Percentiles rank a stretch among this genome's conserved stretches.
These are phyloP conservation scores for Trypoxylon attenuatum DNA, from an alignment of 2,888 invertebrate genomes.

Conservation along the genomic window DNA sequence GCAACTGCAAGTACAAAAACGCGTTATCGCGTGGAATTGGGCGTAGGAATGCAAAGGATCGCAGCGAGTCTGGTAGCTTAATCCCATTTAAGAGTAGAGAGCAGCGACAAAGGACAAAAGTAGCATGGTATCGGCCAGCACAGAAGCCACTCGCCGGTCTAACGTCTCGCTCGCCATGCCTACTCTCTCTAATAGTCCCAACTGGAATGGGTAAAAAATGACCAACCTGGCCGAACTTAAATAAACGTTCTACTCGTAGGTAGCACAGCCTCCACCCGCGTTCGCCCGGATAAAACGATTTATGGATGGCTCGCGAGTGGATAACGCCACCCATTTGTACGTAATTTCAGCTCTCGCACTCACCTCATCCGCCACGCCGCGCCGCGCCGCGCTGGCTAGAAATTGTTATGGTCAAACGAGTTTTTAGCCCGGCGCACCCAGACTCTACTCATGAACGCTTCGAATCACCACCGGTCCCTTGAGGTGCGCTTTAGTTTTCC, in stretches of 20 bases:
- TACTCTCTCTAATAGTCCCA: conserved; percentile 66
- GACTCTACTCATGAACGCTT: too few species aligned
- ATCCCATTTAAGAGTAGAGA: conserved; percentile 21
- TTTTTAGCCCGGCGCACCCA: conserved; percentile 22
- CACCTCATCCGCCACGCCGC: conserved; percentile 44
- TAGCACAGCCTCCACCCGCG: conserved; percentile 17
- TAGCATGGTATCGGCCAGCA: conserved; percentile 53
- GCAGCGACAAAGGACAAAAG: conserved; percentile 51
- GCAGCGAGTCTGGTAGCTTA: too few species aligned
- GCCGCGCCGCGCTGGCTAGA: too few species aligned
- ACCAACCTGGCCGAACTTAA: conserved; percentile 62
- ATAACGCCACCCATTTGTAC: conserved; percentile 65
- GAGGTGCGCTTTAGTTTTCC: too few species aligned
- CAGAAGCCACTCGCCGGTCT: conserved; percentile 54
- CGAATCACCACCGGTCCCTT: too few species aligned
- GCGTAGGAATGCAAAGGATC: too few species aligned
- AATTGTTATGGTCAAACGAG: conserved; percentile 56
- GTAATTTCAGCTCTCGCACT: conserved; percentile 54
- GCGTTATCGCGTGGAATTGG: too few species aligned
- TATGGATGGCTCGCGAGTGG: conserved; percentile 61
- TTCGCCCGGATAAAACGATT: conserved; percentile 65
- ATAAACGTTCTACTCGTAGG: conserved; percentile 56
- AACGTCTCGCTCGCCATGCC: conserved; percentile 55
- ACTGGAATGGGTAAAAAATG: conserved; percentile 70
- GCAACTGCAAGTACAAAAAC: too few species aligned